phyloP scores from a whole-genome alignment of 2,797 vertebrate species.

The Monodelphis domestica region DNA sequence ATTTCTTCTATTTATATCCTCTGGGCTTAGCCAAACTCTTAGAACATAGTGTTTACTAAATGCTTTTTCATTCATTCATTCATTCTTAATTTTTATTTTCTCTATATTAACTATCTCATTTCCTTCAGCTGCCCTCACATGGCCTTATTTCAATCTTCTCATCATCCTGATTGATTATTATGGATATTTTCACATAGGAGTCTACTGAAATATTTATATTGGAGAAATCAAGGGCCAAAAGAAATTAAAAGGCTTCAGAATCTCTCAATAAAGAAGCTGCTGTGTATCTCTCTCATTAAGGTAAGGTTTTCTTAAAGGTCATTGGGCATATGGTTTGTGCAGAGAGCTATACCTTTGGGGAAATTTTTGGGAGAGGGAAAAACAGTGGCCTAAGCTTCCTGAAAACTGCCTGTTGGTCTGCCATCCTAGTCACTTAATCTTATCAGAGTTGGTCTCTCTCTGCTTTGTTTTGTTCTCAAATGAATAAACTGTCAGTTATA shows the following conservation, averaged over 20 bases:
- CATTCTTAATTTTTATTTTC: not conserved
- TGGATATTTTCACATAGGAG: not conserved
- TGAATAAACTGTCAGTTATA: not conserved
- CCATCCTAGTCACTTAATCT: not conserved
- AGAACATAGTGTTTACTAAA: not conserved
- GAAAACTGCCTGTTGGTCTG: not conserved
- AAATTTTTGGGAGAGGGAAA: conserved; percentile 8
- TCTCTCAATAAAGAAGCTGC: not conserved
- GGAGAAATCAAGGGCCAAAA: not conserved
- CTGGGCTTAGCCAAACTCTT: not conserved
- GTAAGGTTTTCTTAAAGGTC: not conserved
- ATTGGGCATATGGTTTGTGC: not conserved
- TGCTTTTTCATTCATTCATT: not conserved
- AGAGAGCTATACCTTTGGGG: not conserved
- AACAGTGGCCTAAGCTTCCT: not conserved
- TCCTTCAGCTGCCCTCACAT: not conserved
- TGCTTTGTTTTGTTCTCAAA: not conserved
- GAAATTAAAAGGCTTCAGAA: not conserved
- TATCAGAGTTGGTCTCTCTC: not conserved
- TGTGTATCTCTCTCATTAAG: not conserved
- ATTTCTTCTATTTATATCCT: not conserved
- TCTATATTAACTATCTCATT: not conserved
- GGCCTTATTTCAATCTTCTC: not conserved
- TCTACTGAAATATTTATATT: not conserved
- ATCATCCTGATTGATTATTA: not conserved